A percentile compares a stretch with the other conserved stretches of the same genome.
Evolutionary conservation across 2,797 vertebrate species (phyloP).

Genomic region (Masticophis lateralis): DNA sequence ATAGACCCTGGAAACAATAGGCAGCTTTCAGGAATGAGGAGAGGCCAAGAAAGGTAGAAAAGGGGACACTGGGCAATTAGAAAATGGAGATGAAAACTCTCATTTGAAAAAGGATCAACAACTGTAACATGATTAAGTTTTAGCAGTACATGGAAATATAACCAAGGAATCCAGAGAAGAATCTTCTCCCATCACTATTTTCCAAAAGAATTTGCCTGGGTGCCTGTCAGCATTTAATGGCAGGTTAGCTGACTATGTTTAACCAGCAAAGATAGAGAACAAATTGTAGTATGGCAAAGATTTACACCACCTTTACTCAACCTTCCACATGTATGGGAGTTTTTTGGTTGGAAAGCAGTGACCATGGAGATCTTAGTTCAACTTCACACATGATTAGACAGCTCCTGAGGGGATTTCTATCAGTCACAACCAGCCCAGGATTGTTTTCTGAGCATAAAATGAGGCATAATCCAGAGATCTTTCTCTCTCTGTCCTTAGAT

Average conservation of each 20-base stretch:
- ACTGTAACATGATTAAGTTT: not conserved
- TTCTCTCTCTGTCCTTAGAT: not conserved
- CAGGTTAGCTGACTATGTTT: not conserved
- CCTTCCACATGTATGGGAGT: not conserved
- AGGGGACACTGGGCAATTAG: conserved; percentile 15
- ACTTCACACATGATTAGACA: not conserved
- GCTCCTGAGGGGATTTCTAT: not conserved
- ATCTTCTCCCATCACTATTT: not conserved
- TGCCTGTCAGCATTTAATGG: not conserved
- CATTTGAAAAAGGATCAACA: not conserved
- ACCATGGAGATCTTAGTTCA: not conserved
- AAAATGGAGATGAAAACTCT: conserved; percentile 15
- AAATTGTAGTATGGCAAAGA: not conserved
- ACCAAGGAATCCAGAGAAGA: not conserved
- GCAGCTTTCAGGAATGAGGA: not conserved
- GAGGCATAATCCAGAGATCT: not conserved
- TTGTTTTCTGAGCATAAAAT: not conserved
- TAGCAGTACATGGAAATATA: rapidly evolving
- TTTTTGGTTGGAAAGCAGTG: not conserved
- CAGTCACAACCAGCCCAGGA: not conserved
- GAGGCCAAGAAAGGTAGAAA: not conserved
- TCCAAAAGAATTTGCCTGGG: not conserved
- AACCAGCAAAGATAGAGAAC: not conserved
- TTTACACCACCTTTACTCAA: not conserved
- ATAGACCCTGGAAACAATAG: conserved; percentile 27